Base-by-base conservation (phyloP, 1,140 invertebrate species). In the Trichonephila inaurata region DNA sequence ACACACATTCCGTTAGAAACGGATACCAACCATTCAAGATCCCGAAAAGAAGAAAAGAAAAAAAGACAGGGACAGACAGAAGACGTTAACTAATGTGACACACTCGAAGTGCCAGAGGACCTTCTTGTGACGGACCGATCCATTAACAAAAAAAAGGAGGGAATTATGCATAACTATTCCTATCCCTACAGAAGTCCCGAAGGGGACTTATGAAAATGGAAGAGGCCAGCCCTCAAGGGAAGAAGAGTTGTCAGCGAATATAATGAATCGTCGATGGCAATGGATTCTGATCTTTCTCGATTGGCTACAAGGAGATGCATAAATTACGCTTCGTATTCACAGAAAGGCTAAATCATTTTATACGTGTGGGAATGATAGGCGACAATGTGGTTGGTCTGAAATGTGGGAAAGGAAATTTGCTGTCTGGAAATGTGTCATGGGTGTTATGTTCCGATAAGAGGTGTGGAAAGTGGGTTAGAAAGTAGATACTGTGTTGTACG, bases 271-370 rank as follows among this genome's bases (percentile, higher is more conserved):
- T 0, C 60, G 19, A 2, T 18, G 51, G 28, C 51, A 62, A 87
- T 87, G 60, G n/a, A 87, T 60, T 87, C 85, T 28, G 85, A 87
- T 87, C 51, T 61, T 86, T 60, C 60, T 64, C 21, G 44, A 88
- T 66, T 19, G 60, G 60, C 24, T 33, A 66, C 21, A 24, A 66
- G 28, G 60, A 24, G 24, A 85, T 28, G 72, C 72, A 77, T 77
- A 77, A 33, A 77, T 77, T 77, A 77, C 16, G 62, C 62, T 19
- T 64, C 62, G 62, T 19, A 64, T 18, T 64, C 5, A 7, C 66
- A 8, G 72, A 16, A 18, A 77, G 28, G 40, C 72, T 18, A 40
- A 77, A 77, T 77, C 72, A 77, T 77, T 0, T 19, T 6, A 33
- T 77, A 18, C 28, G 72, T 77, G 28, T 33, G 72, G 33, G 72